Base-by-base conservation (phyloP, 2,888 invertebrate genomes). In the Drosophila paramelanica region DNA sequence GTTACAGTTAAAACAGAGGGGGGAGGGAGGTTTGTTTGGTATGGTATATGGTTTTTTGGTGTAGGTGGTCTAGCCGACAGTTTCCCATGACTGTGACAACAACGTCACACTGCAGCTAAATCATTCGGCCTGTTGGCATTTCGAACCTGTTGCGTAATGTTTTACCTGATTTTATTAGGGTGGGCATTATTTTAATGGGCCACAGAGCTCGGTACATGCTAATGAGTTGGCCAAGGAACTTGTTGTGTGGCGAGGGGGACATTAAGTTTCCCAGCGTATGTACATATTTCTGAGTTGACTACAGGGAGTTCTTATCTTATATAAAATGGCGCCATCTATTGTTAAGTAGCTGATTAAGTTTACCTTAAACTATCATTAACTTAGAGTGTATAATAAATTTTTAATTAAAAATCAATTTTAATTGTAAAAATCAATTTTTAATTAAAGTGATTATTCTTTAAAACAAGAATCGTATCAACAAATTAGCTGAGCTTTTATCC, bases 81-180 rank as follows among this genome's bases (percentile, higher is more conserved):
- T 80, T 85, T 85, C 85, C 83, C 85, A 88, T 81, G 85, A 82
- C 72, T 73, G 59, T 68, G 81, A 70, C 69, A 68, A 51, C 51
- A 27, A n/a, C 36, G 55, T 59, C 65, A 67, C 56, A n/a, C 53
- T 68, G 33, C 59, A 65, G 59, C 50, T 58, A 61, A 72, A 60
- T 46, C 67, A 42, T 55, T 39, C 3, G 45, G 49, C 17, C 45
- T 31, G 57, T 50, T 73, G 46, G 20, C 56, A 17, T 47, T 31
- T 56, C 45, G 61, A 52, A 67, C 84, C 68, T 81, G 87, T 83
- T 84, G 77, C 83, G 67, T 62, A 76, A 78, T 81, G 77, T 62
- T 72, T 80, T 69, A 80, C 45, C 67, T 67, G 75, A 86, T 68
- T 82, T 88, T 77, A 87, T 86, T 80, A 76, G 70, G 80, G 70